Base-by-base conservation (phyloP, 2,113 vertebrate species). In the Lontra canadensis region DNA sequence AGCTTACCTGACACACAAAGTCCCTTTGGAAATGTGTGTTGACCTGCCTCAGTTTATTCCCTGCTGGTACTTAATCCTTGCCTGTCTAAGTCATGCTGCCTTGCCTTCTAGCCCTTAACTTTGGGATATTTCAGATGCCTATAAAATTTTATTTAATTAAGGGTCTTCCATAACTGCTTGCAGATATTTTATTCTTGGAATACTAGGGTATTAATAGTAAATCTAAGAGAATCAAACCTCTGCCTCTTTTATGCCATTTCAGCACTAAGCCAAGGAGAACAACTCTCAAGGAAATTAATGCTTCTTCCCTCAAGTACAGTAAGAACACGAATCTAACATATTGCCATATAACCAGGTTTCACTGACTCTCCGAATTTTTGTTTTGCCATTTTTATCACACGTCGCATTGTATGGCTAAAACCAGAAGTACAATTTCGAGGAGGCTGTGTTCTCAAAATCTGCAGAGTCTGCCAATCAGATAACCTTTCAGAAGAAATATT, bases 171-270 rank as follows among this genome's bases (percentile, higher is more conserved):
- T 80, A 79, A 90, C 87, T 90, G 47, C 95, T 81, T 93, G 71
- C n/a, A 97, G 96, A 29, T 95, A 81, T 69, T 94, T 98, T 92
- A 76, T 80, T 96, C 57, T 94, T 80, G 71, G 94, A 94, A 61
- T 93, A 79, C 92, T 82, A 20, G 47, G 96, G 97, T 69, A 52
- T 96, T 94, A 93, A 26, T 74, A 79, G 81, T 81, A 97, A 92
- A 86, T 96, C 87, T 91, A 90, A 83, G 87, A 78, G 93, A 88
- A 88, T 76, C 92, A 98, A 10, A 93, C 95, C 44, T 97, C 93
- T 98, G 96, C 98, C 97, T 97, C 78, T 97, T 92, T 92, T 97
- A 89, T 97, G 93, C 96, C 47, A 82, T 85, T 96, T 90, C 93
- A 98, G 96, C 93, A 93, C 65, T 96, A 91, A 97, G 73, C 89